Evolutionary conservation across 2,113 vertebrate genomes (phyloP), one percentile per base, ranked within the genome.

Genomic region (Potamarius usumacintae): DNA sequence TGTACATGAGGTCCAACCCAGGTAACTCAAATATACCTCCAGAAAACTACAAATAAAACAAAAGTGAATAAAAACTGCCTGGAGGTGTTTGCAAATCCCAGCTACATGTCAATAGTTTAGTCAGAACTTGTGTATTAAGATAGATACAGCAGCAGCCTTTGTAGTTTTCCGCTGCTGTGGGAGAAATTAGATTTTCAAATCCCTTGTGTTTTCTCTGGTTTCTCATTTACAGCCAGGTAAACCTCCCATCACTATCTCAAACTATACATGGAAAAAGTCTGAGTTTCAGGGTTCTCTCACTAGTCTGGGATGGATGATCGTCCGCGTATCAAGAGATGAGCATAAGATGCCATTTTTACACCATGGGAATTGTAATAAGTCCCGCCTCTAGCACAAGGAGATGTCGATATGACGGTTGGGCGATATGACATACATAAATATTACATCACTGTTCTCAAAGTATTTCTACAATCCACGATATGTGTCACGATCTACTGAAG

Each of bases 191-290:
- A 81, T 42, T 60, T 62, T 81, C 22, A 14, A 20, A 18, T 58
- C 78, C 17, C n/a, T 15, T 10, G 27, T 11, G 27, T 22, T 60
- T 60, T 60, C 27, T 62, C 57, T 20, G 27, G 9, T 62, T 81
- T 60, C 57, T 81, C 57, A 58, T 80, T 80, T 80, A 57, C 53
- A 80, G 15, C 53, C 77, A 17, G 30, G 52, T 79, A 57, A 81
- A 60, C 30, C 27, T 81, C 30, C 17, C 53, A 30, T 15, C 78
- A 58, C 53, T 58, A 18, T 58, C 53, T 58, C 20, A 30, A 30
- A 80, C 78, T 27, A 55, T 53, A 30, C 14, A 18, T n/a, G 27
- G 27, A 57, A 55, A 79, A 55, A n/a, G 77, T n/a, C 50, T 27
- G 77, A 79, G 27, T 15, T 30, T 42, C n/a, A 18, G 25, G 52